Evolutionary conservation across 2,113 vertebrate genomes (phyloP), one percentile per base, ranked within the genome.

Genomic region (Nannobrachium achirus): DNA sequence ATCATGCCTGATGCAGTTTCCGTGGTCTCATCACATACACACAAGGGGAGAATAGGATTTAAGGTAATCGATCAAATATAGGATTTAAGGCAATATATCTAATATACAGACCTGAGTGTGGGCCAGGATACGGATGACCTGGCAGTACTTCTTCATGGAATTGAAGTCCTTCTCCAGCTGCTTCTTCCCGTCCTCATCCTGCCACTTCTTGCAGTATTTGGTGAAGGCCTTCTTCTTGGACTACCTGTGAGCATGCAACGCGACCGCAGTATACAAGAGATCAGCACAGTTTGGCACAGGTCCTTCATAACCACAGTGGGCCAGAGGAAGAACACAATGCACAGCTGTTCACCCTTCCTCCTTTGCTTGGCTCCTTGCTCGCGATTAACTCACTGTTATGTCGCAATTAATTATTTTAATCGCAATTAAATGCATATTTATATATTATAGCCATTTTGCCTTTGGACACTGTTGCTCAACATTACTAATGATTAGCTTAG

Each of bases 181-280:
- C 75, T 98, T 98, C 93, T 98, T 99, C 90, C 98, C 97, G 0
- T 98, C 97, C 0, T 98, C 97, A 66, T 99, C 97, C 89, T 99
- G 97, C 98, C 98, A 99, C 69, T 98, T 99, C 94, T 99, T 99
- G 90, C 96, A 97, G 88, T 98, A 99, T 8, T 99, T 99, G 59
- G 97, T 99, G 88, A 98, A 99, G 49, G 98, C 98, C 97, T 99
- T 99, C 96, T 98, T 99, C 93, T 99, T 99, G 71, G 97, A 98
- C 69, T 97, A 98, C 98, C 98, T 99, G 94, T 83, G 92, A 86
- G 60, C 80, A 86, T 8, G 67, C 76, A 79, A 56, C 80, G 87
- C 73, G 6, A 9, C 20, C 7, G 65, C 44, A 25, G 42, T 18
- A 38, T 3, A 41, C 39, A 61, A 53, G 13, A n/a, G 89, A 83